Evolutionary conservation across 2,797 vertebrate genomes (phyloP).

Genomic region (Mionectes olivaceus): DNA sequence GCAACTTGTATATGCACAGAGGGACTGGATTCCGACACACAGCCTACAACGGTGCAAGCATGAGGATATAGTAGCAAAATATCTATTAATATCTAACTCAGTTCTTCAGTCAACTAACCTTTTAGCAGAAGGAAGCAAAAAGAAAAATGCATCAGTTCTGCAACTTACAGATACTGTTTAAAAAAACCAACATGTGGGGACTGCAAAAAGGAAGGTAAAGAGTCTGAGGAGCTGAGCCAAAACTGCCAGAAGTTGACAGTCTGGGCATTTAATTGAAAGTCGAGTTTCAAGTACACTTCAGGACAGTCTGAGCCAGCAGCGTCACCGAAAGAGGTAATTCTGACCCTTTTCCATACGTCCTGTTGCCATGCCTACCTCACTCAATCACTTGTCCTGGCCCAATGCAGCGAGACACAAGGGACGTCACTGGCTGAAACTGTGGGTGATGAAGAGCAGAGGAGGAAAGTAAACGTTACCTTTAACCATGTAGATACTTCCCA

Average conservation of each 20-base stretch:
- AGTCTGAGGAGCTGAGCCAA: background rate
- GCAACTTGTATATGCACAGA: background rate
- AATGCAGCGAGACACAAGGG: background rate
- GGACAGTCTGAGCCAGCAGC: background rate
- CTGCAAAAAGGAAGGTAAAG: background rate
- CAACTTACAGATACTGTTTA: background rate
- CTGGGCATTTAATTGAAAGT: background rate
- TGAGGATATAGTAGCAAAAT: background rate
- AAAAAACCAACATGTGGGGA: background rate
- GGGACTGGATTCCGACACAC: background rate
- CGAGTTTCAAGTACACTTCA: background rate
- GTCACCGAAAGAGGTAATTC: background rate
- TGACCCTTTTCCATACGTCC: background rate
- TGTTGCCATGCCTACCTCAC: background rate
- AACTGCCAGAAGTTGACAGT: background rate
- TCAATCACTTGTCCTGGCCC: background rate
- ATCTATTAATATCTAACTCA: background rate
- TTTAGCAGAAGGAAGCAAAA: background rate
- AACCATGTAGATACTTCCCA: background rate
- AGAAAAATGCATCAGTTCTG: background rate
- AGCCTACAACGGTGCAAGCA: background rate
- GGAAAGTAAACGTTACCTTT: background rate
- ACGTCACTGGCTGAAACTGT: background rate
- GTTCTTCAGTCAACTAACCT: background rate
- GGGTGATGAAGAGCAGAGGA: background rate